These are phyloP conservation scores for Stercorarius parasiticus DNA, from an alignment of 2,113 vertebrate genomes.

Conservation along the genomic window DNA sequence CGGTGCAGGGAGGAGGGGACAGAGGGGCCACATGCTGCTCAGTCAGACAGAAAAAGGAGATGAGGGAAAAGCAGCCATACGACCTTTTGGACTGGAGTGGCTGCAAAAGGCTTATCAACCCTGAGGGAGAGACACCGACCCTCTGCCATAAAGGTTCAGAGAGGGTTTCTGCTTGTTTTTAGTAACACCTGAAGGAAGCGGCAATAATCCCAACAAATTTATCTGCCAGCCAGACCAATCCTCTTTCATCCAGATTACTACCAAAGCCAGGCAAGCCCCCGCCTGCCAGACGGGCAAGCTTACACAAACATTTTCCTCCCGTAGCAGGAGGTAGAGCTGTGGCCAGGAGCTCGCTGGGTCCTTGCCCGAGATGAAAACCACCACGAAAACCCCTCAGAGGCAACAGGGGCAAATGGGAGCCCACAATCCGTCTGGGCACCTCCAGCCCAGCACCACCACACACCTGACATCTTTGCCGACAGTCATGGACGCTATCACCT, in stretches of 20 bases:
- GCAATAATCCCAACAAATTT: constrained; percentile 13
- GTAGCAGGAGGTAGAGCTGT: background rate
- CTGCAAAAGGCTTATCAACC: background rate
- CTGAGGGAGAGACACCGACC: background rate
- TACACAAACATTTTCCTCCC: background rate
- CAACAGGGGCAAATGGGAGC: rapidly evolving
- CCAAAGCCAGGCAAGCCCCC: background rate
- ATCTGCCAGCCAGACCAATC: background rate
- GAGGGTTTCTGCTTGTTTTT: background rate
- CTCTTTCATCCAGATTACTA: background rate
- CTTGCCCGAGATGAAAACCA: rapidly evolving
- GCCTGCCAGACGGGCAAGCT: background rate
- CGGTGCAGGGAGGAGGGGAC: rapidly evolving
- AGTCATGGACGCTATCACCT: constrained; percentile 98
- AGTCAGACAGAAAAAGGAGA: background rate
- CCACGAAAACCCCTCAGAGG: background rate
- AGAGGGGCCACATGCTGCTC: background rate
- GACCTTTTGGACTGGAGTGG: background rate
- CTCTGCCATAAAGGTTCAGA: background rate
- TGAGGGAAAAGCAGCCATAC: background rate
- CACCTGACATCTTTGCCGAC: constrained; percentile 99
- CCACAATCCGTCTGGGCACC: background rate
- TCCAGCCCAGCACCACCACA: background rate
- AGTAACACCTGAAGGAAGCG: background rate
- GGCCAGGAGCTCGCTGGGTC: rapidly evolving